These are phyloP conservation scores for Pyrrhosoma nymphula DNA, from an alignment of 2,888 invertebrate genomes.

Conservation along the genomic window DNA sequence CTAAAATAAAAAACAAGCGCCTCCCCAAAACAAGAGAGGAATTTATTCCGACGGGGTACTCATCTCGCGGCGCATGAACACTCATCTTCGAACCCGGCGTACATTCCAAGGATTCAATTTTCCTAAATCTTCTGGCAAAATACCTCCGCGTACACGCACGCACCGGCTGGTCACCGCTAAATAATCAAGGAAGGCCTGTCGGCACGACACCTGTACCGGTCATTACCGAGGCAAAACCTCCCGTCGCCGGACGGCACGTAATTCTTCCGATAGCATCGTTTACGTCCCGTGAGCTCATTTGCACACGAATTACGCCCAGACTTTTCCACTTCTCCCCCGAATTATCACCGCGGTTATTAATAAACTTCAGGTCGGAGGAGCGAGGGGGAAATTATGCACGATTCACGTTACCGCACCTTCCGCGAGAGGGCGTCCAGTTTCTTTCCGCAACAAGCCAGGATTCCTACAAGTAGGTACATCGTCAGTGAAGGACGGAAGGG, in stretches of 20 bases:
- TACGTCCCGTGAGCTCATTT: neutral
- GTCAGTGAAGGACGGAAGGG: neutral
- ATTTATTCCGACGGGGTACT: neutral
- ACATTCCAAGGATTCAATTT: constrained; percentile 13
- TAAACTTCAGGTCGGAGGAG: neutral
- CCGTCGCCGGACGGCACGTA: neutral
- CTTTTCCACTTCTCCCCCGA: neutral
- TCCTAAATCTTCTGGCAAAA: neutral
- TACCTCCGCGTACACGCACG: neutral
- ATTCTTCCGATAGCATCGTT: neutral
- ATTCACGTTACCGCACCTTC: neutral
- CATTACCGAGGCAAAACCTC: neutral
- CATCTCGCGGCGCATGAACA: neutral
- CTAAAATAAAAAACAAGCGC: neutral
- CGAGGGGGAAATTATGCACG: neutral
- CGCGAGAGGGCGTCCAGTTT: neutral
- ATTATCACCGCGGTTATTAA: neutral
- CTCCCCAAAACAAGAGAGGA: neutral
- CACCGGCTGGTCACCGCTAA: neutral
- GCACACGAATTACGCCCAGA: constrained; percentile 12
- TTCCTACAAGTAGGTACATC: neutral
- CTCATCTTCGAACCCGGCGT: neutral
- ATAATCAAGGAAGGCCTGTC: neutral
- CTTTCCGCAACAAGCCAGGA: neutral
- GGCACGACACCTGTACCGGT: neutral